Base-by-base conservation (phyloP, 2,797 vertebrate species). In the Acestrorhynchus altus region DNA sequence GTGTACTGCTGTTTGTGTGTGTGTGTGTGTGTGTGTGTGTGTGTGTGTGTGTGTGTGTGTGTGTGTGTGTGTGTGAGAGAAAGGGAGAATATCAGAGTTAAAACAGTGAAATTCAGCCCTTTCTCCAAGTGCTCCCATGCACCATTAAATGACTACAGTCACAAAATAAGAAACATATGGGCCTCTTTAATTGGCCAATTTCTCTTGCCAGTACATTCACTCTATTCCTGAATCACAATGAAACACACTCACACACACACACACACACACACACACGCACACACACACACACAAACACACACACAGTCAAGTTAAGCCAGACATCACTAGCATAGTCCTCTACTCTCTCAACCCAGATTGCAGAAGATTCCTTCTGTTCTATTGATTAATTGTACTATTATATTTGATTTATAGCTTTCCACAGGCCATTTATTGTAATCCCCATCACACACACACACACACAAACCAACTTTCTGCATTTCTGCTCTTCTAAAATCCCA, bases 121-220 rank as follows among this genome's bases (percentile, higher is more conserved):
- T n/a, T 86, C 76, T 87, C 83, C 78, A 75, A 52, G 81, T 88
- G 54, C 82, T 87, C 90, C 89, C 86, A 90, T 85, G 90, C 89
- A 90, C 88, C 89, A 93, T 93, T 91, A 90, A 90, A 93, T 90
- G 77, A 87, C 87, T 87, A 87, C 91, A 89, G 91, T 91, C 90
- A 87, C 83, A 90, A 91, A 93, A 92, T 89, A 86, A 89, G 88
- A 93, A 93, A 90, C 92, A 94, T 93, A 94, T 92, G 92, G 93
- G 83, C 83, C 83, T 82, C 84, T 93, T 91, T 93, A 94, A 94
- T 93, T 93, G 91, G 85, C 89, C 89, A 92, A 93, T 94, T 93
- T 90, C 88, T 94, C 92, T 92, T 93, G 87, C 87, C 89, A 90
- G 87, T 66, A 72, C 88, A 83, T 90, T 89, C 82, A 86, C 78